Percentiles rank a stretch among this genome's conserved stretches.
phyloP scores from a whole-genome alignment of 2,797 vertebrate species.

The Lagodon rhomboides region DNA sequence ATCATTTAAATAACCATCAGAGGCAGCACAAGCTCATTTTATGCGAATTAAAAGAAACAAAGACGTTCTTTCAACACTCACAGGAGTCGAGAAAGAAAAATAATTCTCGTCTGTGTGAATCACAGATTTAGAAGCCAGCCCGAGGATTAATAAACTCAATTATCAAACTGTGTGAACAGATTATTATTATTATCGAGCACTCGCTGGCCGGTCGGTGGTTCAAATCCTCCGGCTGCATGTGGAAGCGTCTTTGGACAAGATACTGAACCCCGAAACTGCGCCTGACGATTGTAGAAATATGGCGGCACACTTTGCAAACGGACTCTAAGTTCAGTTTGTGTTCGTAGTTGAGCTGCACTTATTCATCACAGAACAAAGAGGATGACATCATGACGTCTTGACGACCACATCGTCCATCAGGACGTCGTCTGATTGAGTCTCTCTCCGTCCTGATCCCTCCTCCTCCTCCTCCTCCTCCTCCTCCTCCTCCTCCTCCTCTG shows the following conservation, averaged over 20 bases:
- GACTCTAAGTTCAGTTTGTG: neutral
- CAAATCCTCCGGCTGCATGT: no score
- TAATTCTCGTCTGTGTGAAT: neutral
- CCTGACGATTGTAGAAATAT: no score
- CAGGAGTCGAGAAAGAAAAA: neutral
- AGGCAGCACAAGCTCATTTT: neutral
- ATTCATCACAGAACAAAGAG: neutral
- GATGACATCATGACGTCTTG: constrained; percentile 12
- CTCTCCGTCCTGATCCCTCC: neutral
- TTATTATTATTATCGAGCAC: no score
- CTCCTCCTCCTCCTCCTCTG: neutral
- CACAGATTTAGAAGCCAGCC: neutral
- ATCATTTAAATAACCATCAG: neutral
- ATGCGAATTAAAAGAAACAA: neutral
- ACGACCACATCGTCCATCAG: constrained; percentile 13
- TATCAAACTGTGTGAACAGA: neutral
- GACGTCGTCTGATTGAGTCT: neutral
- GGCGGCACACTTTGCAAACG: no score
- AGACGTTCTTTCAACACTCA: neutral
- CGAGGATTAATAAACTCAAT: neutral
- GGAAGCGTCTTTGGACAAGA: no score
- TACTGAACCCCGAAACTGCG: no score
- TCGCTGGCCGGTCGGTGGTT: no score
- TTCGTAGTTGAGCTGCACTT: neutral
- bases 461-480: no score